Percentiles rank a stretch among this genome's conserved stretches.
Conservation (phyloP, 2,797 vertebrate species). For the Coccyzus lansbergi region DNA sequence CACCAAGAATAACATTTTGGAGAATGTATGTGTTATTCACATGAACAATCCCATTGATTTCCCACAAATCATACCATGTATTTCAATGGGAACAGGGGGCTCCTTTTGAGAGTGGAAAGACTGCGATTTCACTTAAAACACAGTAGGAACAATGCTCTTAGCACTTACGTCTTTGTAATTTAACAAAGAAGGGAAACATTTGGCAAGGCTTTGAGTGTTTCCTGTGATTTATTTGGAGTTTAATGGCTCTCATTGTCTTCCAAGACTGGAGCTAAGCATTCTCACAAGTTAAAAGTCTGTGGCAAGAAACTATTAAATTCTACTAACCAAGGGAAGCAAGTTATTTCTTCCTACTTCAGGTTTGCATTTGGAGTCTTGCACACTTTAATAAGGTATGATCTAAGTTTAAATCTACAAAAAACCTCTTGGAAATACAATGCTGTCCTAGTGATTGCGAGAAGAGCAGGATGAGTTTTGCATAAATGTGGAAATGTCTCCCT, state of each 20-base stretch:
- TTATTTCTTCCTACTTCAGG: conserved; percentile 7
- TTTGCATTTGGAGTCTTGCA: neutral
- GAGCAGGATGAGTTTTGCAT: neutral
- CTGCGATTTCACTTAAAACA: neutral
- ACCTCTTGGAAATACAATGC: neutral
- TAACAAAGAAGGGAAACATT: conserved; percentile 32
- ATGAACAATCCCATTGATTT: neutral
- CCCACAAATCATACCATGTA: neutral
- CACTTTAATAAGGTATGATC: neutral
- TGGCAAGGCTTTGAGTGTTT: conserved; percentile 17
- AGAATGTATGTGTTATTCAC: neutral
- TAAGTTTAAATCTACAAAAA: neutral
- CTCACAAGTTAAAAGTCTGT: neutral
- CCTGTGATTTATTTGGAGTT: neutral
- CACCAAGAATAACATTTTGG: neutral
- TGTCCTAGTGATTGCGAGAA: neutral
- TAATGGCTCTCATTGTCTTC: conserved; percentile 13
- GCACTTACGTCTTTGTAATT: neutral
- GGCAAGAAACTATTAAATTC: conserved; percentile 4
- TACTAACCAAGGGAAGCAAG: neutral
- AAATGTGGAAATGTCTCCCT: neutral
- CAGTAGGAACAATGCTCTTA: neutral
- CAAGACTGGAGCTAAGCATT: neutral
- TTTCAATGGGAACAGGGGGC: neutral
- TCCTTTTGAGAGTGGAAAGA: neutral